Percentiles rank a stretch among this genome's conserved stretches.
Conservation (phyloP, 2,888 invertebrate species). For the Asteroscopus sphinx region DNA sequence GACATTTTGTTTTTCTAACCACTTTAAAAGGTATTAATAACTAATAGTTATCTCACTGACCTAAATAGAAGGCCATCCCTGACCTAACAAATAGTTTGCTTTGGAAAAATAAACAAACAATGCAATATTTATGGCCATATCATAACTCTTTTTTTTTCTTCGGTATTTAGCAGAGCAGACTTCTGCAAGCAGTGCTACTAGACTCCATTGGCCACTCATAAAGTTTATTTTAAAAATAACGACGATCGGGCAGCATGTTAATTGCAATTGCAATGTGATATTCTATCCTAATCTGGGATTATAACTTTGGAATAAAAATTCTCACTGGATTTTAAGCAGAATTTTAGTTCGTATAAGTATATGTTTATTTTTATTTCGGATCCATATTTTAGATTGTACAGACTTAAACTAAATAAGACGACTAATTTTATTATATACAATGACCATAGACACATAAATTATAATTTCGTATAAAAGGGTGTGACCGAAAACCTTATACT, state of each 20-base stretch:
- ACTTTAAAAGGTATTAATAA: neutral
- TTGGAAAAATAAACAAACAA: slow-evolving; percentile 12
- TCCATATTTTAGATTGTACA: too few species aligned
- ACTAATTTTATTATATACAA: too few species aligned
- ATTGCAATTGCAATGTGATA: slow-evolving; percentile 36
- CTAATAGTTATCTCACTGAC: slow-evolving; percentile 9
- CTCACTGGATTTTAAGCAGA: neutral
- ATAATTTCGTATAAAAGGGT: too few species aligned
- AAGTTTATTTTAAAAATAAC: slow-evolving; percentile 11
- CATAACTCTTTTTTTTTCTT: slow-evolving; percentile 11
- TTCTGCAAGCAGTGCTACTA: neutral
- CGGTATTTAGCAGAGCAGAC: neutral
- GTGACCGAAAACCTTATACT: too few species aligned
- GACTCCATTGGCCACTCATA: neutral
- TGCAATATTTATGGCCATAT: slow-evolving; percentile 1
- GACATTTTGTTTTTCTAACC: too few species aligned
- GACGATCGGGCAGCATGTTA: slow-evolving; percentile 12
- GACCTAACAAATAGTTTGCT: slow-evolving; percentile 19
- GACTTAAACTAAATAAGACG: too few species aligned
- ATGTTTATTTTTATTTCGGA: too few species aligned
- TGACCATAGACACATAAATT: too few species aligned
- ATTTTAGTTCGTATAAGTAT: too few species aligned
- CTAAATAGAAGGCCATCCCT: slow-evolving; percentile 19
- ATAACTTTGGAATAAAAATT: slow-evolving; percentile 18
- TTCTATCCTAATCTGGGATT: slow-evolving; percentile 39